Percentiles rank a stretch among this genome's conserved stretches.
phyloP scores from a whole-genome alignment of 2,888 invertebrate species.

The Ariolimax columbianus region DNA sequence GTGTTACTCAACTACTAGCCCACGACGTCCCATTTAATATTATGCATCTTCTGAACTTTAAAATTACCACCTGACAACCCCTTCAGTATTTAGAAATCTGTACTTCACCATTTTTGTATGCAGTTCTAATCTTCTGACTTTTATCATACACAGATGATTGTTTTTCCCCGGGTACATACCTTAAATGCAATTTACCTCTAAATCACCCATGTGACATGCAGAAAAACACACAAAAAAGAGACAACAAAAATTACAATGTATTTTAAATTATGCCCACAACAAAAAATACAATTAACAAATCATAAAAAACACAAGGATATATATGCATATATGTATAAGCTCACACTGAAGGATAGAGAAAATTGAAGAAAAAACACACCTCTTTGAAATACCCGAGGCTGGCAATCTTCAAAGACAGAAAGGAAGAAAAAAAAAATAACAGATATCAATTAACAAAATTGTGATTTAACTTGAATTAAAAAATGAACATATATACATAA shows the following conservation, averaged over 20 bases:
- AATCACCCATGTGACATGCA: not conserved
- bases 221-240: not conserved
- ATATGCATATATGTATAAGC: conserved; percentile 1
- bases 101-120: too few species aligned
- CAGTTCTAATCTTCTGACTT: too few species aligned
- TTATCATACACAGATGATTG: too few species aligned
- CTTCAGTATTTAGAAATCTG: too few species aligned
- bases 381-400: conserved; percentile 37
- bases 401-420: conserved; percentile 33
- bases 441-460: not conserved
- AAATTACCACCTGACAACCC: too few species aligned
- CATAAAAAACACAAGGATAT: not conserved
- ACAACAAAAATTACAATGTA: not conserved
- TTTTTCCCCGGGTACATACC: too few species aligned
- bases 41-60: too few species aligned
- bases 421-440: not conserved
- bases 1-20: too few species aligned
- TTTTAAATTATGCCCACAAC: too few species aligned
- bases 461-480: not conserved
- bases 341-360: conserved; percentile 13
- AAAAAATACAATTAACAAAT: not conserved
- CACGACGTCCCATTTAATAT: too few species aligned
- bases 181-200: not conserved
- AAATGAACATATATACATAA: not conserved
- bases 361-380: conserved; percentile 31